These are phyloP conservation scores for Tympanuchus pallidicinctus DNA, from an alignment of 2,113 vertebrate genomes.

Conservation along the genomic window DNA sequence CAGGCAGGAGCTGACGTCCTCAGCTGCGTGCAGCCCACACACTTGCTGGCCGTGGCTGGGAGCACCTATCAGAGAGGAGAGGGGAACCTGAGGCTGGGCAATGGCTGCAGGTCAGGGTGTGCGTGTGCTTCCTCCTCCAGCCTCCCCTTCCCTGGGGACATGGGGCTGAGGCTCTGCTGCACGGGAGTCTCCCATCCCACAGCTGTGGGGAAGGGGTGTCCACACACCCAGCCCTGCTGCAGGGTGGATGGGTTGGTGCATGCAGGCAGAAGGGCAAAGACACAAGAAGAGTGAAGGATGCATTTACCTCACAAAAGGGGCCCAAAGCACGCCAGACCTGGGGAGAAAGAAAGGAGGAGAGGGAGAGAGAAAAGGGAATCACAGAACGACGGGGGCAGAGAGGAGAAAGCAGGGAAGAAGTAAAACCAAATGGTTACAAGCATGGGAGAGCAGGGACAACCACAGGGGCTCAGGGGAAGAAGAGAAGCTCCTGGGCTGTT, in stretches of 20 bases:
- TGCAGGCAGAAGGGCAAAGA: not conserved
- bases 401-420: not conserved
- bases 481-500: fast-evolving
- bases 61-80: fast-evolving
- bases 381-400: not conserved
- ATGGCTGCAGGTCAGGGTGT: not conserved
- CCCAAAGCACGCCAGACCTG: conserved; percentile 92
- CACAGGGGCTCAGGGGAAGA: not conserved
- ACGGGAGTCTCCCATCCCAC: not conserved
- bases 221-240: not conserved
- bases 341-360: conserved; percentile 65
- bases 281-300: conserved; percentile 41
- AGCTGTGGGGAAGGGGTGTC: no score
- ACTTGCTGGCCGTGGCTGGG: not conserved
- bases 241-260: not conserved
- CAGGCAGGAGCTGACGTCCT: not conserved
- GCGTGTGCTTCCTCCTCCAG: not conserved
- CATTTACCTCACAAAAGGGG: conserved; percentile 91
- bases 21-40: not conserved
- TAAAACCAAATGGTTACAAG: not conserved
- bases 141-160: not conserved
- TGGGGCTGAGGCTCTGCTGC: not conserved
- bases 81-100: not conserved
- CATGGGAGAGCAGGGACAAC: not conserved
- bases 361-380: conserved; percentile 41